A percentile compares a stretch with the other conserved stretches of the same genome.
Conservation (phyloP, 2,888 invertebrate genomes). For the Aporophyla nigra region DNA sequence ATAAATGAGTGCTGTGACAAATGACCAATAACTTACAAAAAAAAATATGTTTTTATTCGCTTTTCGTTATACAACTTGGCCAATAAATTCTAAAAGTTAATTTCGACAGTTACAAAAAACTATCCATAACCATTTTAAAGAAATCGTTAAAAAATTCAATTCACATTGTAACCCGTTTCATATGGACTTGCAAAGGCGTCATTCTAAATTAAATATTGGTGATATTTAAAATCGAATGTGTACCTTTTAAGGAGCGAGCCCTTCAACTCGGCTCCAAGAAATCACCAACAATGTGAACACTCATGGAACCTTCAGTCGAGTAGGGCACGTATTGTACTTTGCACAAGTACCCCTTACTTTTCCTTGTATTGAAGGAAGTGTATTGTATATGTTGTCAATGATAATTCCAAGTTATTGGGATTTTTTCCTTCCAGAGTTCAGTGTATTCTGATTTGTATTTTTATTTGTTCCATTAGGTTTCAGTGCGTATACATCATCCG, state of each 20-base stretch:
- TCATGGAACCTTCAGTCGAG: conserved; percentile 71
- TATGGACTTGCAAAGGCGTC: background rate
- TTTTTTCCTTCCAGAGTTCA: conserved; percentile 51
- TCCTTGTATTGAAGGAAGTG: conserved; percentile 64
- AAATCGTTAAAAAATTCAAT: conserved; percentile 18
- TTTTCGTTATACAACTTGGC: conserved; percentile 3
- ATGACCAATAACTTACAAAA: conserved; percentile 9
- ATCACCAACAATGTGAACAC: conserved; percentile 71
- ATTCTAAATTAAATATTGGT: conserved; percentile 43
- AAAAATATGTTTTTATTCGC: background rate
- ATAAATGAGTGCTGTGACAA: conserved; percentile 19
- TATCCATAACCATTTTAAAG: background rate
- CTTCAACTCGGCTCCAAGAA: conserved; percentile 63
- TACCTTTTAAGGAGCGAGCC: conserved; percentile 66
- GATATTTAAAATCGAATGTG: conserved; percentile 51
- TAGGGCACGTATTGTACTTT: conserved; percentile 73
- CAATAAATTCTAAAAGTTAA: conserved; percentile 16
- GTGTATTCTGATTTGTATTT: conserved; percentile 46
- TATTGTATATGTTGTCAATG: conserved; percentile 70
- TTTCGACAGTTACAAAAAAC: conserved; percentile 11
- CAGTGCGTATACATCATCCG: conserved; percentile 12
- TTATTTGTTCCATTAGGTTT: conserved; percentile 33
- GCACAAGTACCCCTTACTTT: conserved; percentile 70
- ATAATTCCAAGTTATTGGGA: conserved; percentile 65
- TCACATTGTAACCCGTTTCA: background rate